Evolutionary conservation across 2,113 vertebrate genomes (phyloP).

Genomic region (Rhinopomastus cyanomelas): DNA sequence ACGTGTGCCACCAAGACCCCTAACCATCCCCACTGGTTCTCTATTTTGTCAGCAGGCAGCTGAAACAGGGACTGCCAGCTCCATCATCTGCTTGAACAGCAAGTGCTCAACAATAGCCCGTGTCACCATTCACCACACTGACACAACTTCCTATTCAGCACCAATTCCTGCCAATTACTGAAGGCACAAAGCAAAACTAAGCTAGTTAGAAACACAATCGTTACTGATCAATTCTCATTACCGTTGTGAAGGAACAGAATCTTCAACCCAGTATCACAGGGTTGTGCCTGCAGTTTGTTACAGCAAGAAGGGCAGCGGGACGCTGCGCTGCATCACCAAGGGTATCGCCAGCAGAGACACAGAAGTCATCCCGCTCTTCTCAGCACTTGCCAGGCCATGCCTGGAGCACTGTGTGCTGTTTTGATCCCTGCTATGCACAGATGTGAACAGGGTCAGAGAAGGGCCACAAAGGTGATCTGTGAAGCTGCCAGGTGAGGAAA

Average conservation of each 20-base stretch:
- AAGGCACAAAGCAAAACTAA: background rate
- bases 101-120: constrained; percentile 24
- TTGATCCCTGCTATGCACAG: background rate
- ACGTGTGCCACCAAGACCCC: background rate
- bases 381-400: background rate
- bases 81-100: constrained; percentile 4
- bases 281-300: background rate
- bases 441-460: background rate
- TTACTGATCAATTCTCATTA: constrained; percentile 1
- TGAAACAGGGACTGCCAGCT: background rate
- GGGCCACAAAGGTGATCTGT: background rate
- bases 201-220: background rate
- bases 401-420: background rate
- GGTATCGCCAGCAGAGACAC: background rate
- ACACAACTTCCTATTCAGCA: constrained; percentile 23
- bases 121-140: constrained; percentile 26
- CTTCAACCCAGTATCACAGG: background rate
- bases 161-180: constrained; percentile 38
- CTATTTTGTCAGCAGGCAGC: background rate
- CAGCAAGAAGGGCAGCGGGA: background rate
- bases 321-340: background rate
- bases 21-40: constrained; percentile 10
- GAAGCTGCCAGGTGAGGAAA: background rate
- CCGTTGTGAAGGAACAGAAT: background rate
- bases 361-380: background rate